Evolutionary conservation across 2,888 invertebrate genomes (phyloP).

Genomic region (Adela reaumurella): DNA sequence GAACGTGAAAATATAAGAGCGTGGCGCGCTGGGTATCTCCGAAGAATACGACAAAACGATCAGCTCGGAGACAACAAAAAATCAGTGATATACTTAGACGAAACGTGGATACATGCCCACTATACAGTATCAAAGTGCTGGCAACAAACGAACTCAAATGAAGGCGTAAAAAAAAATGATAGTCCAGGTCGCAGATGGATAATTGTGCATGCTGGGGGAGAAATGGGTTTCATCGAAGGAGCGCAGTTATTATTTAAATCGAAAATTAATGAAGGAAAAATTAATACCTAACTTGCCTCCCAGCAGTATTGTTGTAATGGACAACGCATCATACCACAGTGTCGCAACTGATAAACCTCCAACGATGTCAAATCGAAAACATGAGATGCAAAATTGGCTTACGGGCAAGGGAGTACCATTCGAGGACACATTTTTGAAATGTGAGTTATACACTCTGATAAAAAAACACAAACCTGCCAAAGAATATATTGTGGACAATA

Average conservation of each 20-base stretch:
- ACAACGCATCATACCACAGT: too few relatives aligned
- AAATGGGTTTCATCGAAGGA: slow-evolving; percentile 10
- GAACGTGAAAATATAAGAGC: slow-evolving; percentile 12
- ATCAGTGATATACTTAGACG: slow-evolving; percentile 6
- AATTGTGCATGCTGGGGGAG: too few relatives aligned
- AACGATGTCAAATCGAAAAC: slow-evolving; percentile 12
- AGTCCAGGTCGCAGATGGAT: slow-evolving; percentile 10
- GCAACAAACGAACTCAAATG: slow-evolving; percentile 6
- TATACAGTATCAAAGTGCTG: slow-evolving; percentile 13
- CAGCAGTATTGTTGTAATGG: slow-evolving; percentile 8
- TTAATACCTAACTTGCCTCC: slow-evolving; percentile 7
- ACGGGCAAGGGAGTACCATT: slow-evolving; percentile 13
- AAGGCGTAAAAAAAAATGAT: slow-evolving; percentile 9
- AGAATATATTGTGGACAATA: slow-evolving; percentile 18
- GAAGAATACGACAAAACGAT: slow-evolving; percentile 3
- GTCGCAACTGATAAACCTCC: slow-evolving; percentile 5
- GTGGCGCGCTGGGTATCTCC: slow-evolving; percentile 13
- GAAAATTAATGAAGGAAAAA: slow-evolving; percentile 9
- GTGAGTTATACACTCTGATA: slow-evolving; percentile 13
- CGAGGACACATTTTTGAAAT: slow-evolving; percentile 13
- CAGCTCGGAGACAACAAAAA: slow-evolving; percentile 9
- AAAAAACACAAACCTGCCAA: slow-evolving; percentile 12
- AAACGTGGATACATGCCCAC: slow-evolving; percentile 12
- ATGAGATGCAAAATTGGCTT: slow-evolving; percentile 14
- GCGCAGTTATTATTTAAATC: slow-evolving; percentile 2